Evolutionary conservation across 2,888 invertebrate genomes (phyloP), one percentile per base, ranked within the genome.

Genomic region (Blera fallax): DNA sequence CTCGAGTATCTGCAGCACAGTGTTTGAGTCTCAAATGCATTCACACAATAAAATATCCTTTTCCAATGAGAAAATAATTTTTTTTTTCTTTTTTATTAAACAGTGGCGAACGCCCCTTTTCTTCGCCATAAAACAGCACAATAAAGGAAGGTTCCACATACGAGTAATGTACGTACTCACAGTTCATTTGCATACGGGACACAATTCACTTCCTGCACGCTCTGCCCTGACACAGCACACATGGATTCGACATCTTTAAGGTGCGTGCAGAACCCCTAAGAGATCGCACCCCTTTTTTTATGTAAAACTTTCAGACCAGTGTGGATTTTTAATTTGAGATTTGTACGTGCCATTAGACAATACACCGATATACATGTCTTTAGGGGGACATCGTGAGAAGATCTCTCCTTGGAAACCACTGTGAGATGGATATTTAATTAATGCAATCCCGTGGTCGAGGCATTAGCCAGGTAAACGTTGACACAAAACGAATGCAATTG

Each of bases 341-440:
- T 40, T 50, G 78, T 84, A 69, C 83, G 83, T 84, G 83, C 83
- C 73, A 62, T 40, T 40, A 79, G 79, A 83, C 83, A 83, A 83
- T 60, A 54, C 4, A 5, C 11, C 3, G 7, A 24, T 10, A 2
- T 21, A 11, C 11, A 10, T 40, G 5, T 32, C 11, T 18, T 8
- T 18, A 16, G 64, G 83, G 83, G 83, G 69, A 84, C 79, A 79
- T 79, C 79, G 83, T 84, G 83, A 84, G 83, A 84, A 84, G 67
- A 74, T 79, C 73, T 45, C n/a, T 37, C 21, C 74, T 64, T 34
- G 56, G 14, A 52, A 54, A 60, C 29, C 18, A 34, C 27, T 64
- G 56, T 64, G 77, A n/a, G 27, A 34, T 7, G 34, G 52, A 40
- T 54, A 34, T 40, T 32, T 48, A 74, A 80, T 80, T 79, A 74